Evolutionary conservation across 2,888 invertebrate genomes (phyloP), one percentile per base, ranked within the genome.

Genomic region (Xanthia togata): DNA sequence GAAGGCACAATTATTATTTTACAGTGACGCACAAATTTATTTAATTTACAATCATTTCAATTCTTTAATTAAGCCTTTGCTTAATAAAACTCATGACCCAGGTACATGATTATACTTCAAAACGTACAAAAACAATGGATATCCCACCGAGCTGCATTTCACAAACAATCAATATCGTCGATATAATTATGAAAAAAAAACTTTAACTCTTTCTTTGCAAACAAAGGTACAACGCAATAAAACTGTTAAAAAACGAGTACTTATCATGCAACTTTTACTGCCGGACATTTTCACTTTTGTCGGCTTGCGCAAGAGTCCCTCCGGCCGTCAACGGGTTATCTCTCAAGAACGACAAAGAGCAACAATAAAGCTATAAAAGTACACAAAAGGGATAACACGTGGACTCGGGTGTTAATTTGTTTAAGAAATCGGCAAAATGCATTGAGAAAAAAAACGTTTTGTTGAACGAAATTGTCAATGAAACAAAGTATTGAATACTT

Each of bases 201-300:
- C 31, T 35, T 87, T 83, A 91, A 90, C 91, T 90, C 90, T 90
- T 90, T 89, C 73, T 73, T 68, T 73, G 35, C 81, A 82, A 88
- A 87, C 86, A 90, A 90, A 90, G 89, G 83, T 79, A 70, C 23
- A 26, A 67, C 65, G 86, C 86, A 87, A 87, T 87, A 87, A 87
- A 88, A 88, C 83, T 87, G 76, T 79, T 84, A 70, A 78, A 87
- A 85, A 86, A 85, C 70, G 78, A 75, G 78, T 85, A 87, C 79
- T 90, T 90, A 91, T 90, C 86, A 87, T 59, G 69, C 87, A 88
- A 93, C 93, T 94, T 95, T 95, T 94, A 95, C 94, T 93, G 92
- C 89, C 89, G 87, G 89, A 82, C 81, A 93, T 92, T 96, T 95
- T 96, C 96, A 96, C 96, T 96, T 96, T 96, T 96, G 95, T 95